Evolutionary conservation across 2,888 invertebrate genomes (phyloP), one percentile per base, ranked within the genome.

Genomic region (Tillus elongatus): DNA sequence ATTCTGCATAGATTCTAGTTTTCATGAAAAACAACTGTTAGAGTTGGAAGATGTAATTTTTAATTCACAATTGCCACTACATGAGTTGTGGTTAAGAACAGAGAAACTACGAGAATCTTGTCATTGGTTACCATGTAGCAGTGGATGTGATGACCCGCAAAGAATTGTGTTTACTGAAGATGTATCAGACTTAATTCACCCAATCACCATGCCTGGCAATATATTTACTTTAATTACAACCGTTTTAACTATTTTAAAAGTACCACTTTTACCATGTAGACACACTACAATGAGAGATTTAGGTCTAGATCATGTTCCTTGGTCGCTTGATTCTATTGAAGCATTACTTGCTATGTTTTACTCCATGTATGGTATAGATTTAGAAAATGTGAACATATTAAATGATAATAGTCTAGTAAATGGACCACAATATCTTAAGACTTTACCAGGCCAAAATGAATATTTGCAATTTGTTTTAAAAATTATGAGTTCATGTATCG

Each of bases 81-180:
- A 77, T 56, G 77, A 79, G 47, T 69, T 85, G 44, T 87, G 86
- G 87, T 66, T 78, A 47, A 73, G 86, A 42, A 74, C 80, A 40
- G 86, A 85, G 64, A 76, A 77, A 8, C 64, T 82, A 36, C 72
- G 85, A n/a, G 81, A 78, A 52, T 73, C 75, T 11, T 77, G 74
- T 50, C 79, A 80, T 63, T 86, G 82, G 74, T 68, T 81, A 24
- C 77, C 81, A 2, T 67, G 63, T 12, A 61, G 59, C 15, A 66
- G 65, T 29, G 67, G 67, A 15, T 67, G 73, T 54, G 69, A 71
- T 50, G 77, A 78, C 69, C 71, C 80, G 42, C 76, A 82, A 62
- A 71, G 82, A 55, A 67, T 80, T 51, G 70, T 79, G 28, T 74
- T 74, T 44, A 68, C 72, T 19, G 75, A 75, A 47, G 79, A 79